Conservation (phyloP, 2,797 vertebrate species). For the Coreius guichenoti region DNA sequence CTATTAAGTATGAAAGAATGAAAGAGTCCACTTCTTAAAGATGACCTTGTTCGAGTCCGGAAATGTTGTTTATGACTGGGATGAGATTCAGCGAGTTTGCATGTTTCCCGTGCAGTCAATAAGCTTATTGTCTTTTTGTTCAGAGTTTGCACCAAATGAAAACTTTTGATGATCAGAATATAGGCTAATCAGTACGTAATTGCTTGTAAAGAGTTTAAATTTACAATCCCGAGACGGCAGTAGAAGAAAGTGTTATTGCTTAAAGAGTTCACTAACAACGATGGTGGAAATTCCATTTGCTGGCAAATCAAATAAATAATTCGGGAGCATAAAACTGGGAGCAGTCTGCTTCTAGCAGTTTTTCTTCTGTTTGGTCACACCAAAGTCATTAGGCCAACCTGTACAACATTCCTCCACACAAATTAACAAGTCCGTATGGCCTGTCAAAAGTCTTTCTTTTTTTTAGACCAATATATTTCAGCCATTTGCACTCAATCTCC, state of each 20-base stretch:
- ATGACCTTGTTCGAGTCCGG: background rate
- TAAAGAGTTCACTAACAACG: background rate
- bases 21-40: background rate
- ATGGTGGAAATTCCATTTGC: constrained; percentile 46
- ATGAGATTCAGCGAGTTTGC: background rate
- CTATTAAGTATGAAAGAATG: too few relatives aligned
- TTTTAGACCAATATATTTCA: background rate
- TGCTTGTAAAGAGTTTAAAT: background rate
- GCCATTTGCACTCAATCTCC: background rate
- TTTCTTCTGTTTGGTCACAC: constrained; percentile 75
- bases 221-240: background rate
- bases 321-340: constrained; percentile 64
- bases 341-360: constrained; percentile 66
- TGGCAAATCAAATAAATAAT: constrained; percentile 76
- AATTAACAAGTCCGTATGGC: background rate
- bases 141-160: background rate
- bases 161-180: background rate
- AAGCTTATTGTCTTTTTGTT: background rate
- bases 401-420: constrained; percentile 36
- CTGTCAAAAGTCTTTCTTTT: background rate
- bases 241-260: constrained; percentile 30
- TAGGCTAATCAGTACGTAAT: background rate
- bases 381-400: constrained; percentile 64
- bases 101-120: background rate
- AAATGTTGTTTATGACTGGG: background rate